These are phyloP conservation scores for Metopolophium dirhodum DNA, from an alignment of 1,140 invertebrate species.

Conservation along the genomic window DNA sequence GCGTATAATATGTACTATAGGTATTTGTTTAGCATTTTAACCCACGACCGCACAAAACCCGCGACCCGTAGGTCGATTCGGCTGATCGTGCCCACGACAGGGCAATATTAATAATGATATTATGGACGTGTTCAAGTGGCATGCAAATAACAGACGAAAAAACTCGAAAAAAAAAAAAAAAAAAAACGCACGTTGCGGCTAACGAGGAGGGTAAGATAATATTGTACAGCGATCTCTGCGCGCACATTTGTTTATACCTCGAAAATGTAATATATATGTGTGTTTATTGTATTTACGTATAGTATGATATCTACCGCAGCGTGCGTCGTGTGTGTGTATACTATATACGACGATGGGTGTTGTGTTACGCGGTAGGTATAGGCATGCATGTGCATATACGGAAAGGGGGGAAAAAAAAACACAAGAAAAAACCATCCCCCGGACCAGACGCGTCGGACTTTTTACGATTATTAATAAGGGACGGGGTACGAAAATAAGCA, in stretches of 20 bases:
- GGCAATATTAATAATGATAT: background rate
- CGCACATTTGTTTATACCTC: constrained; percentile 47
- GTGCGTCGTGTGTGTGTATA: background rate
- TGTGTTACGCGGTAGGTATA: constrained; percentile 35
- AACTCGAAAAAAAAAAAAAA: too few relatives aligned
- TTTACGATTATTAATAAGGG: constrained; percentile 54
- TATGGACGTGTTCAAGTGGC: constrained; percentile 41
- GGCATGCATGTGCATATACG: too few relatives aligned
- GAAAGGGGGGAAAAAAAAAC: too few relatives aligned
- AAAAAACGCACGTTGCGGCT: constrained; percentile 37
- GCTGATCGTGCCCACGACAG: background rate
- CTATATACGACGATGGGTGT: background rate
- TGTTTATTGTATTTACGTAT: background rate
- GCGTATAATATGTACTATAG: too few relatives aligned
- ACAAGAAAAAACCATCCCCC: constrained; percentile 35
- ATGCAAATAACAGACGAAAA: constrained; percentile 40
- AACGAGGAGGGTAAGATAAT: constrained; percentile 12
- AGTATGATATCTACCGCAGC: background rate
- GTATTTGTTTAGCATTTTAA: background rate
- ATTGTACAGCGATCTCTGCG: background rate
- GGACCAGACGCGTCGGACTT: constrained; percentile 48
- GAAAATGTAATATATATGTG: background rate
- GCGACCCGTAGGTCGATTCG: background rate
- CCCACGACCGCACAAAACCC: background rate
- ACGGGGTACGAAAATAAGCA: constrained; percentile 55